Conservation (phyloP, 2,888 invertebrate species). For the Mongoloraphidia duomilia region DNA sequence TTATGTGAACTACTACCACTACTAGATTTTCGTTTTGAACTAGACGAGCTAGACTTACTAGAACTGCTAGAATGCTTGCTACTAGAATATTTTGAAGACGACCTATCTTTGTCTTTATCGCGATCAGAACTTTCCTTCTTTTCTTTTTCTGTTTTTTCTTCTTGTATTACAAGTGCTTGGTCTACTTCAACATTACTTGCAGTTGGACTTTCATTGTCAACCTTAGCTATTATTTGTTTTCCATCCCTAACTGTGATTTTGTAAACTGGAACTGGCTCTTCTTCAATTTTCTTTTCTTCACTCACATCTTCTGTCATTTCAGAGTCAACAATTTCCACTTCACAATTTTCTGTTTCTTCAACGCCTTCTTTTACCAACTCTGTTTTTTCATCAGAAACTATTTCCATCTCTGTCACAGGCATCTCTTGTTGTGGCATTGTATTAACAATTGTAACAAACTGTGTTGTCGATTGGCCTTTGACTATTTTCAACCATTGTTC, state of each 20-base stretch:
- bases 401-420: background rate
- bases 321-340: background rate
- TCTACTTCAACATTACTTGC: slow-evolving; percentile 15
- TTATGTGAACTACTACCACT: slow-evolving; percentile 26
- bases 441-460: background rate
- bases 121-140: slow-evolving; percentile 12
- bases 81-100: slow-evolving; percentile 15
- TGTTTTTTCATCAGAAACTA: slow-evolving; percentile 4
- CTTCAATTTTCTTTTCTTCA: slow-evolving; percentile 4
- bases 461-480: slow-evolving; percentile 51
- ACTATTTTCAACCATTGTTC: slow-evolving; percentile 85
- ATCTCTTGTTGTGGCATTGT: background rate
- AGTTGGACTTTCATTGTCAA: slow-evolving; percentile 23
- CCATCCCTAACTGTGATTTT: slow-evolving; percentile 61
- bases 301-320: slow-evolving; percentile 6
- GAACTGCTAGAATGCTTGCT: slow-evolving; percentile 8
- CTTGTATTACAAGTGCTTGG: slow-evolving; percentile 18
- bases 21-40: slow-evolving; percentile 24
- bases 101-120: slow-evolving; percentile 23
- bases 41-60: slow-evolving; percentile 7
- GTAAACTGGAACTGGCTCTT: slow-evolving; percentile 22
- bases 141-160: slow-evolving; percentile 17
- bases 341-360: background rate
- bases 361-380: slow-evolving; percentile 4
- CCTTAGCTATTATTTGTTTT: slow-evolving; percentile 51